Conservation (phyloP, 1,140 invertebrate genomes). For the Popillia japonica region DNA sequence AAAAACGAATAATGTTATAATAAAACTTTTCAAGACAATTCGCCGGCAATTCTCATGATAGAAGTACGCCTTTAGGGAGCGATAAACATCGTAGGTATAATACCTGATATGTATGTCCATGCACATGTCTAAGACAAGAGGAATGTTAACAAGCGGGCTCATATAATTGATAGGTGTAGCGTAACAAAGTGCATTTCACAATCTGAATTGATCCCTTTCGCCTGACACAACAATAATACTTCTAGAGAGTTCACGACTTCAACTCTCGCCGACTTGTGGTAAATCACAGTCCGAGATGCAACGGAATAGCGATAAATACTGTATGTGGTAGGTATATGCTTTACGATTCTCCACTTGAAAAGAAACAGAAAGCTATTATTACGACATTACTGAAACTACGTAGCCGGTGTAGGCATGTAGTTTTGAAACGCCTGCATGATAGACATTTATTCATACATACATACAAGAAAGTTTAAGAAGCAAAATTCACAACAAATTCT, state of each 20-base stretch:
- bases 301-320: background rate
- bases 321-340: constrained; percentile 11
- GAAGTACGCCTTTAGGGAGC: background rate
- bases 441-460: background rate
- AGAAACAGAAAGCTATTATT: constrained; percentile 1
- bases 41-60: background rate
- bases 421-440: background rate
- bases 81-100: background rate
- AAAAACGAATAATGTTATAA: background rate
- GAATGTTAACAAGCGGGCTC: constrained; percentile 13
- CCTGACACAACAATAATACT: constrained; percentile 6
- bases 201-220: constrained; percentile 5
- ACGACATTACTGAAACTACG: background rate
- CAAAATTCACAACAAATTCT: no score
- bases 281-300: background rate
- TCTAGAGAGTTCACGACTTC: background rate
- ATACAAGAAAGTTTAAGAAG: no score
- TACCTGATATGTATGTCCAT: background rate
- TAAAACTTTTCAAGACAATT: background rate
- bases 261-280: background rate
- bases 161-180: constrained; percentile 12
- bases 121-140: background rate
- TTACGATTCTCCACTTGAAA: background rate
- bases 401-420: background rate
- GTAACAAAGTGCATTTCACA: constrained; percentile 18